phyloP scores from a whole-genome alignment of 1,140 invertebrate genomes.

The Battus philenor region DNA sequence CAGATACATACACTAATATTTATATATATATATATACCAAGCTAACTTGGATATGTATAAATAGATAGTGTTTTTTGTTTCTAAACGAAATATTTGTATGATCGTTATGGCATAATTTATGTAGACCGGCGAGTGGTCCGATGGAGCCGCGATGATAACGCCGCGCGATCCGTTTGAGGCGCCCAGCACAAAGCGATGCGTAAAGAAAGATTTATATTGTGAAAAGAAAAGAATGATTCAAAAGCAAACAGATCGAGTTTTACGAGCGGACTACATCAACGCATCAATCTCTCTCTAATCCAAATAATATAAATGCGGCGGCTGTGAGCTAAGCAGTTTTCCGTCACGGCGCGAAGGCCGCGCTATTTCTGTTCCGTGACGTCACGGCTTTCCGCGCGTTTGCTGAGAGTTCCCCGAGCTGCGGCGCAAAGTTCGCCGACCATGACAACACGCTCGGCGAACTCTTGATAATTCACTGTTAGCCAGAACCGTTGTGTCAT shows the following conservation, averaged over 20 bases:
- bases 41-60: too few species aligned
- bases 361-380: conserved; percentile 51
- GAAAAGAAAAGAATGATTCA: conserved; percentile 6
- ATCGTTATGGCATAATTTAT: too few species aligned
- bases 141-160: background rate
- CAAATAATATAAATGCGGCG: conserved; percentile 39
- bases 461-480: conserved; percentile 2
- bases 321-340: conserved; percentile 45
- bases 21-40: too few species aligned
- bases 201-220: conserved; percentile 18
- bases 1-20: too few species aligned
- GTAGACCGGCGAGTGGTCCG: too few species aligned
- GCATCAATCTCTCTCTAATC: conserved; percentile 41
- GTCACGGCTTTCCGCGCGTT: conserved; percentile 52
- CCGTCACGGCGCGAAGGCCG: conserved; percentile 52
- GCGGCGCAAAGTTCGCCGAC: background rate
- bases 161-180: background rate
- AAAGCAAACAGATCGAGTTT: conserved; percentile 20
- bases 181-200: background rate
- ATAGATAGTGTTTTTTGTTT: too few species aligned
- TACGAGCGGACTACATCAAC: conserved; percentile 23
- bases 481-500: conserved; percentile 2
- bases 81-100: too few species aligned
- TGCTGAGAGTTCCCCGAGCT: conserved; percentile 8
- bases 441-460: background rate